These are phyloP conservation scores for Entosphenus tridentatus DNA, from an alignment of 2,113 vertebrate genomes.

Conservation along the genomic window DNA sequence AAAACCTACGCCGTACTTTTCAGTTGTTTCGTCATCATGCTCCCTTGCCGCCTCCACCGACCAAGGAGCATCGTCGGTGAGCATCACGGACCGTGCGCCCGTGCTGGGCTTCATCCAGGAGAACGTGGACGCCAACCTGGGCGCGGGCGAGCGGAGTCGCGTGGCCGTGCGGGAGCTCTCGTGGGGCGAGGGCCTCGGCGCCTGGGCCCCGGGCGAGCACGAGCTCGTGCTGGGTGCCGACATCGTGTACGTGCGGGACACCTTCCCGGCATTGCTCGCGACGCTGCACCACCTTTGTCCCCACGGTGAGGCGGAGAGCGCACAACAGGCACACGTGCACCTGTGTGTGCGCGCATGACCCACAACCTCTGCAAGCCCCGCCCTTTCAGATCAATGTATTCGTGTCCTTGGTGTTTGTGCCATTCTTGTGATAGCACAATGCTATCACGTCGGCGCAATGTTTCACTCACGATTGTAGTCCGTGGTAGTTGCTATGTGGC, in stretches of 20 bases:
- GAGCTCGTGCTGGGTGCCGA: conserved; percentile 69
- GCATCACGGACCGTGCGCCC: conserved; percentile 54
- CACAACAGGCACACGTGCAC: no score
- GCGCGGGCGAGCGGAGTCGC: conserved; percentile 21
- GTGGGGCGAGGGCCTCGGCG: conserved; percentile 46
- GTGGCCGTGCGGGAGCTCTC: conserved; percentile 47
- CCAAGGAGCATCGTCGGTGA: conserved; percentile 45
- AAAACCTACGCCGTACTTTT: not conserved
- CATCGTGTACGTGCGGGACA: conserved; percentile 79
- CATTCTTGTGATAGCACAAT: no score
- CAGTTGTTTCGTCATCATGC: not conserved
- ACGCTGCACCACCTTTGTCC: conserved; percentile 53
- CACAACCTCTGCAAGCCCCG: no score
- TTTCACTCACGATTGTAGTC: no score
- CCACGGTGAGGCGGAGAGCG: conserved; percentile 8
- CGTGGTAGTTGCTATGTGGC: no score
- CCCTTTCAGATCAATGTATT: no score
- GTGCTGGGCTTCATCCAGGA: conserved; percentile 49
- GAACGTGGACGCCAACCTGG: conserved; percentile 54
- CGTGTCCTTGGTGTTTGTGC: no score
- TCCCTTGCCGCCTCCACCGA: not conserved
- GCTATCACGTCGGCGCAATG: no score
- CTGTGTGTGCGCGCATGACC: no score
- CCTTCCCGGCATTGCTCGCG: conserved; percentile 43
- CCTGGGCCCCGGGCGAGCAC: conserved; percentile 33